Conservation (phyloP, 2,113 vertebrate species). For the Neodon shergylaensis region DNA sequence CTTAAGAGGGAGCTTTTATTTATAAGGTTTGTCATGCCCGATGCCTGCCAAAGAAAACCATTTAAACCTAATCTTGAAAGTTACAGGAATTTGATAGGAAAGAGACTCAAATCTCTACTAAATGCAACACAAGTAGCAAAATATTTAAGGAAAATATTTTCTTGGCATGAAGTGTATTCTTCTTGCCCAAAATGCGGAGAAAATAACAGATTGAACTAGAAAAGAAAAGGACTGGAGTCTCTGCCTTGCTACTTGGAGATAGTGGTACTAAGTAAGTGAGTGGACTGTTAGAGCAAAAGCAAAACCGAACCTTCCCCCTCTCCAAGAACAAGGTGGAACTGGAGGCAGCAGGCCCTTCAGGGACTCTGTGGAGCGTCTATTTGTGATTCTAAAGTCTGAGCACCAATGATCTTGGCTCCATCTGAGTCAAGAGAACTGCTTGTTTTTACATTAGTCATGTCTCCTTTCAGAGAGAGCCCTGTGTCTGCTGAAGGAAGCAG, state of each 20-base stretch:
- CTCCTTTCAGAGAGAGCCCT: not conserved
- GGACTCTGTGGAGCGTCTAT: not conserved
- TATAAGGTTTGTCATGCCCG: not conserved
- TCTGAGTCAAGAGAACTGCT: not conserved
- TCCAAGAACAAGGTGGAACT: not conserved
- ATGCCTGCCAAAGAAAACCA: slow-evolving; percentile 16
- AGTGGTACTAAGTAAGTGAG: not conserved
- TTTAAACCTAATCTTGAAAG: slow-evolving; percentile 36
- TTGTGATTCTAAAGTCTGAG: not conserved
- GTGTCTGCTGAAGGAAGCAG: slow-evolving; percentile 34
- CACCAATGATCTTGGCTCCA: not conserved
- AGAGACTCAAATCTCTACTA: not conserved
- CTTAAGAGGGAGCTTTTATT: not conserved
- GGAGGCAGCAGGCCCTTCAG: not conserved
- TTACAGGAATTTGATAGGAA: slow-evolving; percentile 19
- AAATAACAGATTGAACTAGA: not conserved
- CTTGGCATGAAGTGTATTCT: not conserved
- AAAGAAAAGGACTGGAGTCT: not conserved
- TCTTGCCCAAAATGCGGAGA: slow-evolving; percentile 42
- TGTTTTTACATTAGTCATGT: slow-evolving; percentile 31
- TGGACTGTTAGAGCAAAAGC: slow-evolving; percentile 22
- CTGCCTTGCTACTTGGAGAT: not conserved
- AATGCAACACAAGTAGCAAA: slow-evolving; percentile 46
- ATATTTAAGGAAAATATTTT: slow-evolving; percentile 22
- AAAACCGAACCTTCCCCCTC: not conserved